Base-by-base conservation (phyloP, 23 tunicate genomes). In the Botrylloides violaceus region DNA sequence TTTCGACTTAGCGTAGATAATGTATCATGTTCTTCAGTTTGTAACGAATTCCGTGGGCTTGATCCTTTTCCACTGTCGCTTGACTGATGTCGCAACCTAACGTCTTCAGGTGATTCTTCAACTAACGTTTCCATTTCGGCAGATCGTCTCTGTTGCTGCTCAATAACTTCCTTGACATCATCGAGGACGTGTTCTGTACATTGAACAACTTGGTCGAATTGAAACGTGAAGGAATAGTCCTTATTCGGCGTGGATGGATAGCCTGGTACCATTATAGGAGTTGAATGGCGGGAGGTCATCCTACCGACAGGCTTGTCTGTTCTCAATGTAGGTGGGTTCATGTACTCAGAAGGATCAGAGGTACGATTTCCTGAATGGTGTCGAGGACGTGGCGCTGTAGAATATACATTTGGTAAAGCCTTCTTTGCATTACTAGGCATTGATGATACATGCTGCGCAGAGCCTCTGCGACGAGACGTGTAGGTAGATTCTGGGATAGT, bases 51-150 rank as follows among this genome's bases (percentile, higher is more conserved):
- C 56, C 96, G 36, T 2, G 86, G 87, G 48, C 96, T 88, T 77
- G 78, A 80, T 21, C 96, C 96, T 77, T 88, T 88, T 20, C 96
- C 96, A 71, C 96, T 88, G 66, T 88, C 96, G 59, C 76, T 59
- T 0, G 96, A 88, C 29, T 77, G 76, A 3, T 76, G 76, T 47
- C 96, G 47, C 39, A 61, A 64, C 34, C 96, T 72, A 23, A 34
- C 73, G 20, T 34, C 68, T 22, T 71, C 73, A n/a, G n/a, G n/a
- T n/a, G n/a, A n/a, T 23, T 26, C 59, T 18, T 73, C 64, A 19
- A 58, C 49, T 19, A 68, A 35, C 0, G 74, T 28, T 43, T 68
- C 74, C 58, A 68, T 43, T 68, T 68, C 74, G 26, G 36, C 56
- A 19, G 74, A 68, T 43, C 74, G 1, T 2, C 74, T 38, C 47